Evolutionary conservation across 2,113 vertebrate genomes (phyloP), one percentile per base, ranked within the genome.

Genomic region (Melanerpes formicivorus): DNA sequence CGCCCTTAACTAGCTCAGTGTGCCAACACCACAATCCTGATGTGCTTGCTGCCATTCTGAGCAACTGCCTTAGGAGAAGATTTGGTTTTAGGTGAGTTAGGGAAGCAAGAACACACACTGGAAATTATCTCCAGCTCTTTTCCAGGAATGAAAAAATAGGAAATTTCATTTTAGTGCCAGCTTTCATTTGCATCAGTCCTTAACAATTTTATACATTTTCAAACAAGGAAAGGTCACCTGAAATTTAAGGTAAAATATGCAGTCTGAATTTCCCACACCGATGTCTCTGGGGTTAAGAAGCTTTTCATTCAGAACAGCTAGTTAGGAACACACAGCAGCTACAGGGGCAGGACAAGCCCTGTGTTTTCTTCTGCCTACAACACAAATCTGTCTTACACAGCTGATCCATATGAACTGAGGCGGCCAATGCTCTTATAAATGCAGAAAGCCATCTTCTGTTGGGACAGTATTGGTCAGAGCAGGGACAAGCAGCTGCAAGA

Each of bases 51-150:
- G 82, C 87, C 93, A 77, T 91, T 95, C 81, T 64, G 25, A 83
- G 91, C 75, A 63, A 63, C 60, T 82, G 72, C 87, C 91, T 85
- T 85, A 80, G 79, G 80, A 95, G 25, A 89, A 5, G 23, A 66
- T 22, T 82, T 71, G 37, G 11, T 94, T 44, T 93, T 73, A 91
- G 79, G 93, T 83, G 58, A 94, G 48, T 67, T 91, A 85, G 46
- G 42, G 81, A 92, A 91, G 42, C 6, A 70, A 70, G 75, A 79
- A 42, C 40, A 70, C 0, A 0, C 44, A 63, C 13, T 69, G 40
- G 30, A 75, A 67, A 92, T 69, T 65, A 79, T 58, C 48, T 65
- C 59, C 34, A 62, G 58, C 15, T 58, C 74, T 79, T 80, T 84
- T 84, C 66, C 55, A 73, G 50, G 50, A 84, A 72, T 0, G 0